phyloP scores from a whole-genome alignment of 1,140 invertebrate genomes.

The Lepidostoma basale region DNA sequence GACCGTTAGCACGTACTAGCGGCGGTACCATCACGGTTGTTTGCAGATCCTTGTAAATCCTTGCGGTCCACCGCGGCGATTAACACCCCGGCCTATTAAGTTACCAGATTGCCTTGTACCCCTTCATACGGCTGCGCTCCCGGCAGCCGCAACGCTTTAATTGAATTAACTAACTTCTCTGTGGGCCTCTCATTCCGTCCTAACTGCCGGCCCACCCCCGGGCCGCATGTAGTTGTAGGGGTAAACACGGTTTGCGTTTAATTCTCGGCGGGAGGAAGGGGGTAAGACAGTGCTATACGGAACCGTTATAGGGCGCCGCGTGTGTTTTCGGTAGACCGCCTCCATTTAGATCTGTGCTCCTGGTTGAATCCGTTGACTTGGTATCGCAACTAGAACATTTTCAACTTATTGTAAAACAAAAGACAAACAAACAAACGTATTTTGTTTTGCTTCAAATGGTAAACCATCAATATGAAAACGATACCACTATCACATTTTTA shows the following conservation, averaged over 20 bases:
- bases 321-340: constrained; percentile 22
- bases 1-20: constrained; percentile 43
- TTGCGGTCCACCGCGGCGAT: constrained; percentile 46
- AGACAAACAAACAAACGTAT: too few relatives aligned
- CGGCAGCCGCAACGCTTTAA: constrained; percentile 37
- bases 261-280: constrained; percentile 19
- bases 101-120: constrained; percentile 43
- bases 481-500: too few relatives aligned
- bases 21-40: constrained; percentile 38
- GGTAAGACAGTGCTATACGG: constrained; percentile 21
- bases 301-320: constrained; percentile 15
- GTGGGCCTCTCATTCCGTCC: constrained; percentile 34
- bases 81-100: constrained; percentile 41
- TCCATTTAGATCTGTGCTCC: constrained; percentile 22
- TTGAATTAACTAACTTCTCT: constrained; percentile 45
- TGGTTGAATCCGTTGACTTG: not conserved
- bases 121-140: constrained; percentile 27
- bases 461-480: too few relatives aligned
- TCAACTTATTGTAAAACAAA: too few relatives aligned
- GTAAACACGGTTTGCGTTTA: constrained; percentile 40
- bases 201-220: constrained; percentile 23
- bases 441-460: too few relatives aligned
- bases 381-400: not conserved
- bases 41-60: constrained; percentile 47
- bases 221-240: constrained; percentile 10